A percentile compares a stretch with the other conserved stretches of the same genome.
Evolutionary conservation across 2,113 vertebrate genomes (phyloP).

Genomic region (Platysternon megacephalum): DNA sequence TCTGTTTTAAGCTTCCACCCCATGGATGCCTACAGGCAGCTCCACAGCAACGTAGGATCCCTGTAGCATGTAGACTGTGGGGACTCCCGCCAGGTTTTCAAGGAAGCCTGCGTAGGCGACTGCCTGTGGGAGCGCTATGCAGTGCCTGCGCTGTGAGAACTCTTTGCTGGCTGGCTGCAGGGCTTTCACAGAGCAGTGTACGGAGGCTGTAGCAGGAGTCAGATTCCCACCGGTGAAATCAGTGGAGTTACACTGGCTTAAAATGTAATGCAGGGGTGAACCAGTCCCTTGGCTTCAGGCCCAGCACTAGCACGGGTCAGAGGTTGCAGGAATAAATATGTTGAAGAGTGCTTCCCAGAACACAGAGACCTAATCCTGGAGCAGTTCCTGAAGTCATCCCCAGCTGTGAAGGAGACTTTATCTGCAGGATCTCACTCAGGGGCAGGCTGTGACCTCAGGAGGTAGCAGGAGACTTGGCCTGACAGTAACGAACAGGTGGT

Average conservation of each 20-base stretch:
- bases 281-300: neutral
- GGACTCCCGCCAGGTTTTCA: neutral
- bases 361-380: neutral
- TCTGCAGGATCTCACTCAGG: neutral
- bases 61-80: neutral
- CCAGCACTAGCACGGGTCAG: neutral
- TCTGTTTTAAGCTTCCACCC: neutral
- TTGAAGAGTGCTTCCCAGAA: neutral
- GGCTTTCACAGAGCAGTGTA: neutral
- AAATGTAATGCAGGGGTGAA: neutral
- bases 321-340: neutral
- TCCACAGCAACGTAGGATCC: neutral
- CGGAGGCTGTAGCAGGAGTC: neutral
- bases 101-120: neutral
- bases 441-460: neutral
- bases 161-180: neutral
- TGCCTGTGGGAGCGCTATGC: neutral
- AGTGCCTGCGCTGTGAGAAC: neutral
- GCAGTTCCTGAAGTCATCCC: neutral
- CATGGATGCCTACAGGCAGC: neutral
- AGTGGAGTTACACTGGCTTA: neutral
- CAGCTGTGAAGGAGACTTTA: neutral
- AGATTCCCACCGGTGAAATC: neutral
- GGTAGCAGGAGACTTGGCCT: neutral
- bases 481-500: neutral